These are phyloP conservation scores for Dinoponera quadriceps DNA, from an alignment of 1,140 invertebrate genomes.

Conservation along the genomic window DNA sequence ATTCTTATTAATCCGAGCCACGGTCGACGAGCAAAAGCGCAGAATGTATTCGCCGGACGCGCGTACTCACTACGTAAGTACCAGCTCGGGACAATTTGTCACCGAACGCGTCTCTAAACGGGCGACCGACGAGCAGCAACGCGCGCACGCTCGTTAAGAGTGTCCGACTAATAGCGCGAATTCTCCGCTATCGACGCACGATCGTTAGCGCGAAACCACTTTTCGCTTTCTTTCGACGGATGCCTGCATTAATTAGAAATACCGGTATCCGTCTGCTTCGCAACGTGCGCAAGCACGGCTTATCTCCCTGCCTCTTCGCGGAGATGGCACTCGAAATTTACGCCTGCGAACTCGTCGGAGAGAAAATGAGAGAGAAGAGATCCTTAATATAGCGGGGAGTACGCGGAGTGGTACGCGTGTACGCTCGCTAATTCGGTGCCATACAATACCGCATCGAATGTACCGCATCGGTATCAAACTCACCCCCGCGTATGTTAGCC, in stretches of 20 bases:
- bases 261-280: constrained; percentile 45
- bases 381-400: constrained; percentile 52
- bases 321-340: constrained; percentile 54
- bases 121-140: not conserved
- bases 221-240: constrained; percentile 42
- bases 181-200: constrained; percentile 26
- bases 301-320: constrained; percentile 28
- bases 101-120: not conserved
- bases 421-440: constrained; percentile 61
- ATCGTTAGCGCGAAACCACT: constrained; percentile 45
- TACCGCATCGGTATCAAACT: constrained; percentile 51
- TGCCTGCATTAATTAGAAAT: constrained; percentile 58
- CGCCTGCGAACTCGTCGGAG: not conserved
- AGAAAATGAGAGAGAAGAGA: not conserved
- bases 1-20: constrained; percentile 29
- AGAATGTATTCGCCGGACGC: not conserved
- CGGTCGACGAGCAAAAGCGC: not conserved
- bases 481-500: constrained; percentile 53
- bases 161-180: constrained; percentile 40
- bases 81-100: constrained; percentile 32
- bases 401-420: constrained; percentile 30
- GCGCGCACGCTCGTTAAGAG: constrained; percentile 19
- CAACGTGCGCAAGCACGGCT: constrained; percentile 8
- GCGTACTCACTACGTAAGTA: constrained; percentile 25
- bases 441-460: constrained; percentile 56